These are phyloP conservation scores for Musca domestica DNA, from an alignment of 1,140 invertebrate species.

Conservation along the genomic window DNA sequence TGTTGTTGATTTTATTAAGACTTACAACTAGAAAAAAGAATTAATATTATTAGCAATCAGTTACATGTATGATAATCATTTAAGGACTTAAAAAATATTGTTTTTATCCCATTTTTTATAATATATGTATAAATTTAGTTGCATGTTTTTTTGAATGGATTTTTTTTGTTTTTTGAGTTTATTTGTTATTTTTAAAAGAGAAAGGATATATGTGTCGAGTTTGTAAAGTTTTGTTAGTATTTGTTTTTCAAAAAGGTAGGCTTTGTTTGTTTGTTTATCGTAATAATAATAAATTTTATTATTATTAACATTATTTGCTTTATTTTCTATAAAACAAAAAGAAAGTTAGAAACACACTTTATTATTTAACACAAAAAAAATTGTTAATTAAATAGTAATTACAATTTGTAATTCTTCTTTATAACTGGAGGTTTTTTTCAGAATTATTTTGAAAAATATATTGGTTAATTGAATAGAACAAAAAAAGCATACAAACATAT, in stretches of 20 bases:
- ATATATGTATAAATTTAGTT: not conserved
- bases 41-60: not conserved
- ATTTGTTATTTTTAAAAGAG: slow-evolving; percentile 4
- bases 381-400: not conserved
- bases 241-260: not conserved
- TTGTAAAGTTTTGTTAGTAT: not conserved
- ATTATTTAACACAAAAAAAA: slow-evolving; percentile 13
- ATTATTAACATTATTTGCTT: not conserved
- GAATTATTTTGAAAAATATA: slow-evolving; percentile 8
- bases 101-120: not conserved
- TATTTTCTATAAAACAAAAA: not conserved
- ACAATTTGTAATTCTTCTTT: not conserved
- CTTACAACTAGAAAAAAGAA: slow-evolving; percentile 10
- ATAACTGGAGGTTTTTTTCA: not conserved
- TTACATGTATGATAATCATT: slow-evolving; percentile 6
- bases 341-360: not conserved
- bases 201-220: not conserved
- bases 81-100: slow-evolving; percentile 11
- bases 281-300: not conserved
- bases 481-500: slow-evolving; percentile 6
- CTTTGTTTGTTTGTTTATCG: not conserved
- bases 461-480: not conserved
- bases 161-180: not conserved
- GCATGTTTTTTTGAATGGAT: not conserved
- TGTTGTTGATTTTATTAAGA: not conserved